phyloP scores from a whole-genome alignment of 35 echinoderm and acorn worm species.

The Ophioderma brevispina region DNA sequence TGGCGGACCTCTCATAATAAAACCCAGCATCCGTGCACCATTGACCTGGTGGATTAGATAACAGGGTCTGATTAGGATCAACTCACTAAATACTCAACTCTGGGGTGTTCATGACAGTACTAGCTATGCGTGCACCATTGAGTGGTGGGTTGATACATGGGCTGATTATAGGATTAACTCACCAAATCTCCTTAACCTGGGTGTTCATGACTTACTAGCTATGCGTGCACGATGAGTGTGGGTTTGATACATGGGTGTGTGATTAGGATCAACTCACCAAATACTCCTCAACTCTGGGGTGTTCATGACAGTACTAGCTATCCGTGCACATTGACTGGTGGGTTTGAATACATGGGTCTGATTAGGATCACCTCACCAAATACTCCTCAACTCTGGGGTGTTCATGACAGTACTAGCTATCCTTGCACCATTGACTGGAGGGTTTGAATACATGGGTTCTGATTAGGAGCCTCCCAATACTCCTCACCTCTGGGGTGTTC shows the following conservation, averaged over 20 bases:
- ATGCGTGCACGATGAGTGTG: constrained; percentile 76
- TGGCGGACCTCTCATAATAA: constrained; percentile 77
- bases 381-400: constrained; percentile 77
- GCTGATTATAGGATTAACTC: too few species aligned
- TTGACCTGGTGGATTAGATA: too few species aligned
- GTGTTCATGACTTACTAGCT: constrained; percentile 82
- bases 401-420: constrained; percentile 83
- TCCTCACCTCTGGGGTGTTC: not conserved
- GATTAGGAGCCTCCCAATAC: not conserved
- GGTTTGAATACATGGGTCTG: constrained; percentile 76
- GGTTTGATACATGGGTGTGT: constrained; percentile 79
- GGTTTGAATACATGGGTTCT: constrained; percentile 97
- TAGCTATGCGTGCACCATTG: constrained; percentile 82
- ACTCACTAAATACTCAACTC: constrained; percentile 80
- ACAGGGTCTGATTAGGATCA: too few species aligned
- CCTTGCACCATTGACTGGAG: constrained; percentile 74
- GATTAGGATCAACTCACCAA: constrained; percentile 69
- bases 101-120: constrained; percentile 85
- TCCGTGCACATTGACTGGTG: constrained; percentile 75
- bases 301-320: constrained; percentile 82
- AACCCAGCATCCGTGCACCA: too few species aligned
- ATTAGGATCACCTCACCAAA: constrained; percentile 72
- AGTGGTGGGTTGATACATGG: constrained; percentile 78
- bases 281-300: constrained; percentile 77
- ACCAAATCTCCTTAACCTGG: constrained; percentile 79